phyloP scores from a whole-genome alignment of 2,888 invertebrate species.

The Aporophyla nigra region DNA sequence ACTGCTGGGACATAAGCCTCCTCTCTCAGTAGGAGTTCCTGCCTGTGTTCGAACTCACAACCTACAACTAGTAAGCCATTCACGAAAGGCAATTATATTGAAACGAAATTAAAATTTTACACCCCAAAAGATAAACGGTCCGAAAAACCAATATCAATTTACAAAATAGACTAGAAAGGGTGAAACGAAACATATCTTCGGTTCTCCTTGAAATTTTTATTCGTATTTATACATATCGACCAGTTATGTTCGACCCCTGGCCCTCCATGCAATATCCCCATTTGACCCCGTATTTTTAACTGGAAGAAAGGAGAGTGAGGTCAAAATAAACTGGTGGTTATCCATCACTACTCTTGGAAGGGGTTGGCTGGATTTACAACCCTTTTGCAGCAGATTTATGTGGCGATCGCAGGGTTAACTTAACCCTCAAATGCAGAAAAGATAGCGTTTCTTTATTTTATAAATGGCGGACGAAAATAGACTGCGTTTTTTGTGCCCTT shows the following conservation, averaged over 20 bases:
- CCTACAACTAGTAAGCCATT: neutral
- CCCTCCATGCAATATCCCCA: constrained; percentile 52
- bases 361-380: constrained; percentile 88
- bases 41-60: too few species aligned
- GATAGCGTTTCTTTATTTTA: constrained; percentile 89
- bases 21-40: too few species aligned
- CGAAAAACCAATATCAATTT: constrained; percentile 84
- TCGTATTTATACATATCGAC: constrained; percentile 81
- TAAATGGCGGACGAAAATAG: constrained; percentile 85
- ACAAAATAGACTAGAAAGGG: constrained; percentile 86
- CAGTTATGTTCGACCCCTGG: constrained; percentile 71
- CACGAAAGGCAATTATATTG: constrained; percentile 55
- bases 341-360: constrained; percentile 82
- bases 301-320: constrained; percentile 51
- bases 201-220: constrained; percentile 87
- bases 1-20: too few species aligned
- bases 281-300: constrained; percentile 33
- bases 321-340: constrained; percentile 73
- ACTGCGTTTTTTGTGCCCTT: constrained; percentile 68
- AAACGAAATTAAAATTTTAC: constrained; percentile 79
- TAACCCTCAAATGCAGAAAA: constrained; percentile 85
- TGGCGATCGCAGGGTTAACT: constrained; percentile 80
- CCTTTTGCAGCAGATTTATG: constrained; percentile 89
- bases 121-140: constrained; percentile 75
- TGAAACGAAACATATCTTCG: constrained; percentile 80